Evolutionary conservation across 2,888 invertebrate species (phyloP), one percentile per base, ranked within the genome.

Genomic region (Galeruca laticollis): DNA sequence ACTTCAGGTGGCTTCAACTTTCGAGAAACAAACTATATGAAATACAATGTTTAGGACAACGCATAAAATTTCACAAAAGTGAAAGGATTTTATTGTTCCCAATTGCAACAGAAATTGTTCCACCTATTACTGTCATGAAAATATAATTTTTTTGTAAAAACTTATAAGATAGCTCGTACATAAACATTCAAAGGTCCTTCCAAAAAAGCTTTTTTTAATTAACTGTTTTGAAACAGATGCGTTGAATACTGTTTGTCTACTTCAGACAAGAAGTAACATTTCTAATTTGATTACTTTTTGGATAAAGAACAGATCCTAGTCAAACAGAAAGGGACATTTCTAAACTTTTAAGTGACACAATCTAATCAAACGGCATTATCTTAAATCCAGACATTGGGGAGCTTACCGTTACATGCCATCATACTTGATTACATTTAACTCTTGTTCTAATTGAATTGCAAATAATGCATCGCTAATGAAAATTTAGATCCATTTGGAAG

Each of bases 361-460:
- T 43, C 13, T 51, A 49, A 49, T 31, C 51, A 40, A 43, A 13
- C n/a, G 52, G 21, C 21, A 52, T 62, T 62, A 52, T 52, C 33
- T 51, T 54, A 56, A 63, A 63, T 15, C 43, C 26, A 43, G 54
- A 43, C 26, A 63, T 63, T 31, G n/a, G 37, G 54, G 18, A 9
- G 15, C 18, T 47, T 15, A 31, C 62, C 61, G 62, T 52, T 35
- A 52, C 49, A 35, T n/a, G 33, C 63, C 18, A 54, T 18, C 63
- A 37, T 37, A 37, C 54, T 54, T 40, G n/a, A 63, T 63, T 63
- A 63, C 52, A 63, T 40, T 52, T 35, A 43, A 37, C 43, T 40
- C 54, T 54, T 35, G 37, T 63, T 54, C 63, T 56, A 63, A 63
- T 63, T 63, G 54, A 63, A 63, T 63, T 63, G 63, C 63, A 63